Evolutionary conservation across 1,140 invertebrate species (phyloP), one percentile per base, ranked within the genome.

Genomic region (Lepidostoma basale): DNA sequence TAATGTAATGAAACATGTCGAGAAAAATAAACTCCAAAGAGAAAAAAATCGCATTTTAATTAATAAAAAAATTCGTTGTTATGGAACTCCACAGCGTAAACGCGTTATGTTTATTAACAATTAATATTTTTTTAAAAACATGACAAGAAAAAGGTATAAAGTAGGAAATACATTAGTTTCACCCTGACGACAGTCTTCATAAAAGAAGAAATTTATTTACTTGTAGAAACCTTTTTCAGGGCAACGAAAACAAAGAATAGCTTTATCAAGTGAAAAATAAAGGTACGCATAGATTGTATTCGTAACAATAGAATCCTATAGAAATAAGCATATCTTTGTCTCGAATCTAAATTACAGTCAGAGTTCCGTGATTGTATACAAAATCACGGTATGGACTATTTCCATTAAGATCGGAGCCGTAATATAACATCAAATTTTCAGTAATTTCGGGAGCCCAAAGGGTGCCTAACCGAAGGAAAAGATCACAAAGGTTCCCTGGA

Each of bases 321-420:
- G 33, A 59, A 59, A 59, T 23, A n/a, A 42, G 56, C 33, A 16
- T 40, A 59, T 59, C 56, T 40, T 42, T 40, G 39, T 14, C 20
- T 59, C 20, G 20, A 25, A 59, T 59, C 56, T 59, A 59, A 59
- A 59, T 59, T 59, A 59, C 56, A 59, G 16, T 26, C 39, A 36
- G 39, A 40, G 39, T 18, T 59, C 36, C 56, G 36, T 59, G 39
- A 59, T 59, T 59, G 20, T 59, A 59, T 42, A 42, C 56, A 59
- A 23, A 40, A 42, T 59, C 56, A 59, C 20, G 5, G 54, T 20
- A 58, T 3, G 12, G 8, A 14, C 18, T 40, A 59, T 59, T 59
- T 59, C 56, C 56, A 59, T 42, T 59, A 59, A 40, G 33, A 40
- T 59, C 26, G 18, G 33, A 16, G 20, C 33, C n/a, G 20, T 59